phyloP scores from a whole-genome alignment of 1,140 invertebrate species.

The Gonioctena quinquepunctata region DNA sequence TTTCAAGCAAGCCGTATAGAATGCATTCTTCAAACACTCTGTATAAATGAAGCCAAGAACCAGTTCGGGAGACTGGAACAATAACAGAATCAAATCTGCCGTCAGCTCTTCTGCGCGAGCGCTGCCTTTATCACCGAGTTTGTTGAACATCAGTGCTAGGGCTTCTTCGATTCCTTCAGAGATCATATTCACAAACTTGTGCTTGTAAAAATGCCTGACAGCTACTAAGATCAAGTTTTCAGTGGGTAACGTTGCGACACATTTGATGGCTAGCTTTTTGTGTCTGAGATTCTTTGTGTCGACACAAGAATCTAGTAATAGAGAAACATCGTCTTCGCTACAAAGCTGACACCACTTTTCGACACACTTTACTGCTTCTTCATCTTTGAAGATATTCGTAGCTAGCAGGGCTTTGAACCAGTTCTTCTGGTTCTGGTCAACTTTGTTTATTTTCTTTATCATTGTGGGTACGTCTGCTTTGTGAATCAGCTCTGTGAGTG shows the following conservation, averaged over 20 bases:
- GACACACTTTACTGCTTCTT: slow-evolving; percentile 40
- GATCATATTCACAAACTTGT: slow-evolving; percentile 36
- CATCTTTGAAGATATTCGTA: slow-evolving; percentile 40
- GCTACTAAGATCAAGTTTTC: slow-evolving; percentile 33
- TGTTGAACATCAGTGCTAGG: slow-evolving; percentile 39
- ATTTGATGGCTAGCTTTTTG: slow-evolving; percentile 43
- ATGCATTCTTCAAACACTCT: slow-evolving; percentile 40
- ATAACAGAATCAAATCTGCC: slow-evolving; percentile 39
- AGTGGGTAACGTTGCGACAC: slow-evolving; percentile 35
- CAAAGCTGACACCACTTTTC: slow-evolving; percentile 41
- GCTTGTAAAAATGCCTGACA: slow-evolving; percentile 35
- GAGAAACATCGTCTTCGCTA: slow-evolving; percentile 35
- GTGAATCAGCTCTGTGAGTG: slow-evolving; percentile 41
- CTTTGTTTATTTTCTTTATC: slow-evolving; percentile 39
- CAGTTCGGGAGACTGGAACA: slow-evolving; percentile 41
- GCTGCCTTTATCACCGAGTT: slow-evolving; percentile 32
- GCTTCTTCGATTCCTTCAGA: slow-evolving; percentile 22
- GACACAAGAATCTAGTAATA: slow-evolving; percentile 29
- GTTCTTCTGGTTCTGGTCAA: slow-evolving; percentile 41
- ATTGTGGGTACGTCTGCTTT: slow-evolving; percentile 40
- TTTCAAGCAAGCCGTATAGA: slow-evolving; percentile 32
- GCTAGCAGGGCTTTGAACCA: slow-evolving; percentile 48
- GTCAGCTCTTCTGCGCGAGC: slow-evolving; percentile 24
- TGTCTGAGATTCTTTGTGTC: slow-evolving; percentile 23
- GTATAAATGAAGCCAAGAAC: slow-evolving; percentile 36